Evolutionary conservation across 1,140 invertebrate genomes (phyloP), one percentile per base, ranked within the genome.

Genomic region (Spodoptera litura): DNA sequence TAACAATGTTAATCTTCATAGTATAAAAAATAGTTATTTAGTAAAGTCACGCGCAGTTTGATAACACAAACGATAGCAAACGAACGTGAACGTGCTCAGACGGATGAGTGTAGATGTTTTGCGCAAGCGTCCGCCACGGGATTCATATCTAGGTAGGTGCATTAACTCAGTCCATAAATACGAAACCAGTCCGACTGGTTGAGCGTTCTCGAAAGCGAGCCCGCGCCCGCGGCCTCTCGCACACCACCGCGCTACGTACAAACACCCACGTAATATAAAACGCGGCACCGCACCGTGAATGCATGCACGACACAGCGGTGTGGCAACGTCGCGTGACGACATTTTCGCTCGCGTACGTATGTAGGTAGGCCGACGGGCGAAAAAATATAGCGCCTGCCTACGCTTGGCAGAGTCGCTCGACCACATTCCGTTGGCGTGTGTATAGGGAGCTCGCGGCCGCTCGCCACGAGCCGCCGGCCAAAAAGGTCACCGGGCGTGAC

Each of bases 301-400:
- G 89, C 88, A 93, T 87, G 88, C 88, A 89, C 92, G 89, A 89
- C 84, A 83, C 79, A 53, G 90, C 91, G 91, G 90, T 78, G 86
- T 86, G 94, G 93, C 94, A 95, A 95, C 94, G 87, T 89, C 93
- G 94, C 93, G 91, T 95, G 94, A 95, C 94, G 94, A 94, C 95
- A 95, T 93, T 94, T 95, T 94, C 94, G 94, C 92, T 94, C 91
- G 90, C 89, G 90, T 92, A 94, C 91, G 92, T 93, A 93, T 92
- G 92, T 94, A 94, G 92, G 92, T 92, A 95, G 90, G 91, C 89
- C 90, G 89, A 83, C 91, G 91, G 89, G 91, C 88, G 88, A 93
- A 95, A 95, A 95, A 94, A 94, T 94, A 94, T 88, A 91, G 87
- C 90, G 92, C 90, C 91, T 91, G 92, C 91, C 92, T 93, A 94